Evolutionary conservation across 2,113 vertebrate species (phyloP).

Genomic region (Thalassarche chlororhynchos): DNA sequence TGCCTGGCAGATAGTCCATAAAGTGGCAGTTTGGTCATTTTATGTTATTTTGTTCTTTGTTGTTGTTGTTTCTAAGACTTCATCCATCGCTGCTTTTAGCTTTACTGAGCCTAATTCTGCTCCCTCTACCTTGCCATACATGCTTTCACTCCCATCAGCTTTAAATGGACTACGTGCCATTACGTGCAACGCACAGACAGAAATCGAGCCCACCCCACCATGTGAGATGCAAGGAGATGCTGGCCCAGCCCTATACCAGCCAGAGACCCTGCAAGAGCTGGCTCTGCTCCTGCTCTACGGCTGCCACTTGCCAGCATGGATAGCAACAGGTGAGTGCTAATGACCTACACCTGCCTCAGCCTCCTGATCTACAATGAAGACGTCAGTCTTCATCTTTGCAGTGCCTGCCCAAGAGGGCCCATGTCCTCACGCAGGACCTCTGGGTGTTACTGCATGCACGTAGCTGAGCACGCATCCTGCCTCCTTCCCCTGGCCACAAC

Average conservation of each 20-base stretch:
- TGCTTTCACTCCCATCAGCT: background rate
- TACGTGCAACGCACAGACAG: background rate
- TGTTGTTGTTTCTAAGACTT: background rate
- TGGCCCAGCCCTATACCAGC: background rate
- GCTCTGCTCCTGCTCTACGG: background rate
- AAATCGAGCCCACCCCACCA: accelerated
- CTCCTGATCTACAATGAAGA: background rate
- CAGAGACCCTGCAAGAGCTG: background rate
- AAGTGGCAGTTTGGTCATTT: background rate
- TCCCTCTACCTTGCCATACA: background rate
- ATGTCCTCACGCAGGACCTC: accelerated
- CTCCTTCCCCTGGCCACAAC: background rate
- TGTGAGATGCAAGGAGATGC: background rate
- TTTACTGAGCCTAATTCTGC: background rate
- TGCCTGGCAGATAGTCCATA: background rate
- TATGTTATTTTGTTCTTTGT: background rate
- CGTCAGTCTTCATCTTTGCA: accelerated
- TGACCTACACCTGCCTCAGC: background rate
- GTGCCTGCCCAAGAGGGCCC: background rate
- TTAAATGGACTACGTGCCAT: background rate
- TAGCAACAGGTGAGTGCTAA: background rate
- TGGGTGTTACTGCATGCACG: accelerated
- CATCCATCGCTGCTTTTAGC: background rate
- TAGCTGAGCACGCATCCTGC: background rate
- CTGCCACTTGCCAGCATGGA: background rate